Conservation (phyloP, 2,888 invertebrate species). For the Xestia xanthographa region DNA sequence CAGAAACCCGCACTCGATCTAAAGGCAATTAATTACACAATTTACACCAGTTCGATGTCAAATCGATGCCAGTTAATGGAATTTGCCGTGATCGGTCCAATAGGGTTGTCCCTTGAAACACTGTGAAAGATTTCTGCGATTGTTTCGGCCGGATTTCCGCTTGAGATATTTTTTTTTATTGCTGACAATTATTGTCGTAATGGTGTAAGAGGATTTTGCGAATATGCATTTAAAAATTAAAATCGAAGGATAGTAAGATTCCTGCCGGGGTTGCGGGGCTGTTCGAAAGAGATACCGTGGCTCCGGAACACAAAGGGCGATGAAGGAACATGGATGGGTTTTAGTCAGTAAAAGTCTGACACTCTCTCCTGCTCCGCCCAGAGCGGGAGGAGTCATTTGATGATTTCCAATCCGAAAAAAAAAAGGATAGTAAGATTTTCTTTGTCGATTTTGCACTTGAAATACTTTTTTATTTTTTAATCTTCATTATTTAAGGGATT, state of each 20-base stretch:
- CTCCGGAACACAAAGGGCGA: too few species aligned
- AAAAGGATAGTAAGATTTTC: neutral
- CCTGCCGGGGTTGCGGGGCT: too few species aligned
- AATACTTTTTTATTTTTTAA: too few species aligned
- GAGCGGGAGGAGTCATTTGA: too few species aligned
- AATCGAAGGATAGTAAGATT: neutral
- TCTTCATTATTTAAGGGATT: too few species aligned
- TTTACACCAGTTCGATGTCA: constrained; percentile 72
- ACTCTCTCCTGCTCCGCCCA: too few species aligned
- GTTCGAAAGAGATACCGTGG: too few species aligned
- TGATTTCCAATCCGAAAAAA: too few species aligned
- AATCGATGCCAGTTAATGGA: constrained; percentile 67
- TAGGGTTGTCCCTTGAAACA: constrained; percentile 56
- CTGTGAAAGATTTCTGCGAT: constrained; percentile 21
- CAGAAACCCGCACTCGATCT: constrained; percentile 70
- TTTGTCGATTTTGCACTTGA: constrained; percentile 1
- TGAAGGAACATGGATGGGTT: too few species aligned
- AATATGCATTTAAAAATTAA: neutral
- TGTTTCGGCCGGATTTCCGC: constrained; percentile 33
- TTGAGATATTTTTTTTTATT: neutral
- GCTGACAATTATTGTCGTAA: neutral
- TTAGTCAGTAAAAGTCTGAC: too few species aligned
- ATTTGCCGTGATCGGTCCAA: constrained; percentile 64
- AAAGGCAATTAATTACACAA: constrained; percentile 77
- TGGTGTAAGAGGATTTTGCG: neutral